Conservation (phyloP, 1,140 invertebrate genomes). For the Anastatus disparis region DNA sequence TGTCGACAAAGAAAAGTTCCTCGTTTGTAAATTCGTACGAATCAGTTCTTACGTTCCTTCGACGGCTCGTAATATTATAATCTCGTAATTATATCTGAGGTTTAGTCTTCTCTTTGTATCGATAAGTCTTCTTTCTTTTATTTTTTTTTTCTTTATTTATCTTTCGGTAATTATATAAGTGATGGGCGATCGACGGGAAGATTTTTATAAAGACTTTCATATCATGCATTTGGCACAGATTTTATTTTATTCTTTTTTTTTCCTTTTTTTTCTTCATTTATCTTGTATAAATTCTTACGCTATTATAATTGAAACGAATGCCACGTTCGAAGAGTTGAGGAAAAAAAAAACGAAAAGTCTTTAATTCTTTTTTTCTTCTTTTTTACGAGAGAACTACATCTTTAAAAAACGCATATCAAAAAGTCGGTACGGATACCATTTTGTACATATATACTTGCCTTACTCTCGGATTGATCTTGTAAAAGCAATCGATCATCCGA, state of each 20-base stretch:
- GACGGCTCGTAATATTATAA: constrained; percentile 10
- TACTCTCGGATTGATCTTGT: background rate
- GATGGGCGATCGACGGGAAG: background rate
- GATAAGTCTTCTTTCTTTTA: background rate
- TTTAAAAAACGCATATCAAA: constrained; percentile 37
- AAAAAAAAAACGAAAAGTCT: background rate
- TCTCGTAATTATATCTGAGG: constrained; percentile 12
- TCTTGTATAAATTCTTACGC: constrained; percentile 9
- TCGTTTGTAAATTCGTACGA: constrained; percentile 38
- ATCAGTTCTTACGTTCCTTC: constrained; percentile 25
- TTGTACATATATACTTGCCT: constrained; percentile 36
- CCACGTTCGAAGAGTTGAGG: constrained; percentile 7
- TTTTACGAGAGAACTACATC: background rate
- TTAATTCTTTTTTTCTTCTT: background rate
- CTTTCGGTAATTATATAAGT: background rate
- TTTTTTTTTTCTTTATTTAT: background rate
- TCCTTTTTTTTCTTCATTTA: background rate
- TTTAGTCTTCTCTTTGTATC: constrained; percentile 14
- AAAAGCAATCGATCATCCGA: constrained; percentile 9
- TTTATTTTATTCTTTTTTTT: constrained; percentile 3
- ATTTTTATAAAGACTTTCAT: constrained; percentile 9
- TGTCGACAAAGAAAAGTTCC: constrained; percentile 34
- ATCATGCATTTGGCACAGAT: constrained; percentile 35
- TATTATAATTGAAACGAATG: constrained; percentile 29
- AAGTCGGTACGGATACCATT: constrained; percentile 35